Base-by-base conservation (phyloP, 2,888 invertebrate species). In the Clepsis dumicolana region DNA sequence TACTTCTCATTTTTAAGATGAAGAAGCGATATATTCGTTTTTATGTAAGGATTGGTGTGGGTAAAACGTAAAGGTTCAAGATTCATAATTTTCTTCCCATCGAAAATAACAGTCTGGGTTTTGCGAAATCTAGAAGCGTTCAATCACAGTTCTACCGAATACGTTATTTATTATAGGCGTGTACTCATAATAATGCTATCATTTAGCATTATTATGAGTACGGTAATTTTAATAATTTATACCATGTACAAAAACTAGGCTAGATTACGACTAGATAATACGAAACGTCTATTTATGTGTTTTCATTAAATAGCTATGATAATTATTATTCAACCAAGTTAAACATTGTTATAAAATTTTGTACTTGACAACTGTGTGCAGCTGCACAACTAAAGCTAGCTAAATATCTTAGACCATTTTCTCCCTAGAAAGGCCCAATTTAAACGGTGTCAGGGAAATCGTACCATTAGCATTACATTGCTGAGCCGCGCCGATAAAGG, bases 231-330 rank as follows among this genome's bases (percentile, higher is more conserved):
- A 41, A 54, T 65, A 60, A 65, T 65, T 60, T 65, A 60, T 65
- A 65, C 44, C 53, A 24, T 65, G 65, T 65, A 65, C 65, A 65
- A 65, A 54, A 53, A 53, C 41, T 65, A 61, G 52, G 4, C n/a
- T 48, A 48, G 48, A 48, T 48, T 48, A 48, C 21, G 8, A 48
- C 12, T 48, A 48, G 48, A 12, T 48, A 21, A 48, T 48, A 48
- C 21, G 48, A 21, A 48, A 48, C 21, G 21, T 48, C 48, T 48
- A 48, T 48, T 48, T 48, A 48, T 48, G 48, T 21, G 48, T 48
- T 21, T 48, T 48, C 12, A 48, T 48, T 7, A 4, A 7, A 1
- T 21, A 21, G 4, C 12, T 48, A 48, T 12, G 21, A 7, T 12
- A 48, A 4, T n/a, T n/a, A n/a, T n/a, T 48, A 48, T 21, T 18